Evolutionary conservation across 2,888 invertebrate species (phyloP).

Genomic region (Epiblema foenella): DNA sequence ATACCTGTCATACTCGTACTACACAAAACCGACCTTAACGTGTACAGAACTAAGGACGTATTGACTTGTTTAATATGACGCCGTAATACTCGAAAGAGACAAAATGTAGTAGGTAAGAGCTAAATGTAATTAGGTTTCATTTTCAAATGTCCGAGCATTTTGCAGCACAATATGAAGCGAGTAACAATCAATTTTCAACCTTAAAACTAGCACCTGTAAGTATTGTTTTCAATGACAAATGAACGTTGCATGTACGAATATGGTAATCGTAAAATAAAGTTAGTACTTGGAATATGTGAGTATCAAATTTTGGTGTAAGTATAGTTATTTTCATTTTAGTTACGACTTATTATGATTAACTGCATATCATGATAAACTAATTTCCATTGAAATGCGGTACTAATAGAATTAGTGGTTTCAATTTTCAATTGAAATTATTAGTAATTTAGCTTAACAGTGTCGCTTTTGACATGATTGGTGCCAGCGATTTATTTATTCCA

Average conservation of each 20-base stretch:
- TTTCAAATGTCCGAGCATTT: not conserved
- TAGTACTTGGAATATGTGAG: too few relatives aligned
- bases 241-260: not conserved
- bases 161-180: not conserved
- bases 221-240: not conserved
- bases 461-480: too few relatives aligned
- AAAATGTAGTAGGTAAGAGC: not conserved
- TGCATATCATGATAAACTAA: too few relatives aligned
- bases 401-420: too few relatives aligned
- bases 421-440: too few relatives aligned
- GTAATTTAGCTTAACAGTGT: too few relatives aligned
- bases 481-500: too few relatives aligned
- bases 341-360: too few relatives aligned
- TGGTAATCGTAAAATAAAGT: not conserved
- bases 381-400: too few relatives aligned
- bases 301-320: too few relatives aligned
- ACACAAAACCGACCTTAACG: not conserved
- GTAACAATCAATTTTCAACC: not conserved
- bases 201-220: not conserved
- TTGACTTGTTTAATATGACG: not conserved
- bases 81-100: not conserved
- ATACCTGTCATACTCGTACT: not conserved
- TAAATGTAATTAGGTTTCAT: not conserved
- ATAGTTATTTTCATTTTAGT: too few relatives aligned
- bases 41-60: not conserved